Base-by-base conservation (phyloP, 2,888 invertebrate species). In the Galeopsomyia nigrocyanea region DNA sequence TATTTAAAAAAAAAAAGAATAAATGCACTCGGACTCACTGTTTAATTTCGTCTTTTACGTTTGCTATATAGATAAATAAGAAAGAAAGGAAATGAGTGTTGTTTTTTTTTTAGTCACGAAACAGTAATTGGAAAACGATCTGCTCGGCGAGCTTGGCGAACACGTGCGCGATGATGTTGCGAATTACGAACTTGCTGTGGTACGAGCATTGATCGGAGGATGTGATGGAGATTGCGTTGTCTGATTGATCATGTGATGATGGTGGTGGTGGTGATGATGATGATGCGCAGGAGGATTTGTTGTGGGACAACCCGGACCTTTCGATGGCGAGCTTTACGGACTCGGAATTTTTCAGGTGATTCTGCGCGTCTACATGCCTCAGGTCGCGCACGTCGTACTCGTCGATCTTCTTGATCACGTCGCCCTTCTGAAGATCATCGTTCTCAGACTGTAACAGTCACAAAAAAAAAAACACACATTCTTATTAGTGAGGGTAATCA, bases 281-380 rank as follows among this genome's bases (percentile, higher is more conserved):
- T n/a, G 62, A 22, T 49, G 49, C 65, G 49, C 39, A 39, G 39
- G 31, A 31, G 31, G 39, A 39, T 64, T 60, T 51, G 68, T n/a
- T 61, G 39, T 72, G 63, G 65, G 1, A 39, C 14, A 68, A 65
- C 26, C 55, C 72, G 82, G 85, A 86, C 95, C 95, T 94, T 88
- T 95, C 94, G 74, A 96, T 91, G 78, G 94, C 94, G 78, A 96
- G 88, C 85, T 91, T 91, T 83, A 96, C 93, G 82, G 92, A 91
- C 83, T 92, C 93, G 76, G 95, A 93, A 84, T 93, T 94, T 87
- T 91, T 92, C 87, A 96, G 95, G 77, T 96, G 89, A 84, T 92
- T 94, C 88, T 96, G 95, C 68, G 97, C 97, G 88, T 96, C 95
- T 85, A 95, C 94, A 84, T 97, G 97, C 81, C 95, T 90, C 82